Conservation (phyloP, 2,113 vertebrate species). For the Parus major region DNA sequence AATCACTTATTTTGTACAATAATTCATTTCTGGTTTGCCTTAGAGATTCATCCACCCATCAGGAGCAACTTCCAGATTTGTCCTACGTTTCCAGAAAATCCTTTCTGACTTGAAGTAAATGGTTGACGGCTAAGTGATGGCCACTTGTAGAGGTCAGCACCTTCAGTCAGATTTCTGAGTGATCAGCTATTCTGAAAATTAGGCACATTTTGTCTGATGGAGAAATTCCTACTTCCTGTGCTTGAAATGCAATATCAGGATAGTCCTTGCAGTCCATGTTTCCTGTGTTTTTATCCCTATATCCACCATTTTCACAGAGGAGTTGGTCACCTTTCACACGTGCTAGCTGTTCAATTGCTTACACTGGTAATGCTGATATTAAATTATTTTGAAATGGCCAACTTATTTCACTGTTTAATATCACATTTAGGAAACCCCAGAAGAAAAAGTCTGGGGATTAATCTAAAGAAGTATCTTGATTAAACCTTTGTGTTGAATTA, state of each 20-base stretch:
- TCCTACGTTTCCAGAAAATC: background rate
- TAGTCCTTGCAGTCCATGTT: background rate
- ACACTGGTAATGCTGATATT: background rate
- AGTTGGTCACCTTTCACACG: background rate
- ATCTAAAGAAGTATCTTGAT: background rate
- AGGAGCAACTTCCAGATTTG: background rate
- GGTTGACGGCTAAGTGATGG: background rate
- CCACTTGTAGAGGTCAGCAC: background rate
- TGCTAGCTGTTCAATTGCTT: background rate
- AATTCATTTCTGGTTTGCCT: background rate
- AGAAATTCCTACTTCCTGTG: background rate
- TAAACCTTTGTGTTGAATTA: background rate
- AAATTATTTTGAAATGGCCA: background rate
- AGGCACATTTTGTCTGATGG: background rate
- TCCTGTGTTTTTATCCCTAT: background rate
- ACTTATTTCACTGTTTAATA: background rate
- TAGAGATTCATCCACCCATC: background rate
- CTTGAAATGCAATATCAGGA: background rate
- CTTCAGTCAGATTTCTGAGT: background rate
- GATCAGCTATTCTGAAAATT: background rate
- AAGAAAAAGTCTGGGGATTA: background rate
- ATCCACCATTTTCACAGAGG: background rate
- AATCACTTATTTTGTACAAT: background rate
- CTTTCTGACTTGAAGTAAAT: background rate
- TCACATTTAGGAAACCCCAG: background rate